These are phyloP conservation scores for Lampris megalopsis DNA, from an alignment of 2,113 vertebrate genomes.

Conservation along the genomic window DNA sequence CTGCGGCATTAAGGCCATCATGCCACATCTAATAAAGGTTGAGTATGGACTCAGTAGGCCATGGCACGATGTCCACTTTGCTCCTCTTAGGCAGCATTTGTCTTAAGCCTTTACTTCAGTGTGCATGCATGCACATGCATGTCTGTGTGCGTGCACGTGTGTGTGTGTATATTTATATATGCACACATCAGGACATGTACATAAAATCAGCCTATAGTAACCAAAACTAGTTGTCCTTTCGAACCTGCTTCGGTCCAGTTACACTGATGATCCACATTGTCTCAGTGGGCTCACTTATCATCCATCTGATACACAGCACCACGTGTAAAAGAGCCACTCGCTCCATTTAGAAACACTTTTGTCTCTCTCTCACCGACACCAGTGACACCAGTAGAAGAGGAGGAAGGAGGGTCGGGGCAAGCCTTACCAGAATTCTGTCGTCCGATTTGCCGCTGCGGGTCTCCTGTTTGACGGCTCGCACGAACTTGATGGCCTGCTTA, in stretches of 20 bases:
- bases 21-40: constrained; percentile 79
- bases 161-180: background rate
- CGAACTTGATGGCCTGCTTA: constrained; percentile 82
- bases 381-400: background rate
- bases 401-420: background rate
- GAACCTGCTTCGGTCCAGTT: too few relatives aligned
- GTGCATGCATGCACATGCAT: constrained; percentile 42
- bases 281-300: too few relatives aligned
- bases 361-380: too few relatives aligned
- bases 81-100: constrained; percentile 65
- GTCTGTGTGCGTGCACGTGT: constrained; percentile 5
- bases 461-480: constrained; percentile 82
- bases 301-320: too few relatives aligned
- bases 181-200: background rate
- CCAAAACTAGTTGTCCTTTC: too few relatives aligned
- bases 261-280: too few relatives aligned
- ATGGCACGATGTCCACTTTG: constrained; percentile 68
- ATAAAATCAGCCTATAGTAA: too few relatives aligned
- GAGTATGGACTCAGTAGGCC: constrained; percentile 70
- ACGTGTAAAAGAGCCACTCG: too few relatives aligned
- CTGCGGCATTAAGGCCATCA: constrained; percentile 73
- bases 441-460: constrained; percentile 78
- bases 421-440: constrained; percentile 83
- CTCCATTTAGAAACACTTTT: too few relatives aligned
- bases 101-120: constrained; percentile 67